Evolutionary conservation across 2,113 vertebrate species (phyloP), one percentile per base, ranked within the genome.

Genomic region (Todiramphus saurophagus): DNA sequence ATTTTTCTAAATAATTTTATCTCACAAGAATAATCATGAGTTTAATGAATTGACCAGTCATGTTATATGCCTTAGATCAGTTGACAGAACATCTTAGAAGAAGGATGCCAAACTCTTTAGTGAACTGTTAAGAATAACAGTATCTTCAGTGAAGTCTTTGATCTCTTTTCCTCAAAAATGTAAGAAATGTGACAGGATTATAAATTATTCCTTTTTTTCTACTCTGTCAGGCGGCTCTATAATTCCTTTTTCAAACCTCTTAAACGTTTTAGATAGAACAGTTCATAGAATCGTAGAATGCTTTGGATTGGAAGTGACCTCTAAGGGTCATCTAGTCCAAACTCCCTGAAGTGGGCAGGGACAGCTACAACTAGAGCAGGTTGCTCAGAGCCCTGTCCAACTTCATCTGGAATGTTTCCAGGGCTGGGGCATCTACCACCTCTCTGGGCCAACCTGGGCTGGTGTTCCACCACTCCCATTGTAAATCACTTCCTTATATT

Each of bases 371-470:
- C n/a, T 6, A 48, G 15, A 50, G 46, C 18, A 50, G 30, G 30
- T 15, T n/a, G 28, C 30, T 68, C n/a, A 50, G 30, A 76, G 11
- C 18, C 15, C 18, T 0, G 0, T n/a, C 4, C 4, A 24, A 28
- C 15, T 17, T 39, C 41, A 9, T n/a, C 17, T 48, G 10, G 27
- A n/a, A 58, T 11, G 16, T 66, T 48, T 67, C 43, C 30, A 48
- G 5, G 9, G 9, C 41, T 48, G n/a, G 12, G 51, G 11, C 23
- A 18, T 76, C 30, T 19, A 4, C 24, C 12, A n/a, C 30, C 12
- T 59, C 33, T 48, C 43, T 59, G 24, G 43, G 9, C 3, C 3
- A 86, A 30, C 33, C 23, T 66, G 31, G 2, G 6, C 13, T 25
- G 20, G 27, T 48, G n/a, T 19, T 5, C 35, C 7, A 56, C 10